Evolutionary conservation across 2,888 invertebrate genomes (phyloP).

Genomic region (Leistus spinibarbis): DNA sequence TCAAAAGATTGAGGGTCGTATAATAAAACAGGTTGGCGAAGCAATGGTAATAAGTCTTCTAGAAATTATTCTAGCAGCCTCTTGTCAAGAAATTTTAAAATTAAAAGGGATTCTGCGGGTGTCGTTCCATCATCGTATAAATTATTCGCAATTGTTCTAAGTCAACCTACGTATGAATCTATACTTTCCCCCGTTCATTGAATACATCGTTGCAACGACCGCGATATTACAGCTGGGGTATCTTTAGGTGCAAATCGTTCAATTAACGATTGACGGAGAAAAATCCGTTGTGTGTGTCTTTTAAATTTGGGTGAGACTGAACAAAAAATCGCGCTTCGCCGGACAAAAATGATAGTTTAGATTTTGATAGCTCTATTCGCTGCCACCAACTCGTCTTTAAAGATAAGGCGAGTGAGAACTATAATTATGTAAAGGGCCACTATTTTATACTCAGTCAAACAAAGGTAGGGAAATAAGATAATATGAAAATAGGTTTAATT

Average conservation of each 20-base stretch:
- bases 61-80: neutral
- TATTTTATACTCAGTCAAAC: no score
- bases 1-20: neutral
- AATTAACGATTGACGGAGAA: neutral
- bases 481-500: no score
- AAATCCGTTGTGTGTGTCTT: no score
- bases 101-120: neutral
- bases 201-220: neutral
- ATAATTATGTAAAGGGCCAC: no score
- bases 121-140: neutral
- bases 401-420: no score
- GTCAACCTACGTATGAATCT: neutral
- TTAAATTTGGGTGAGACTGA: no score
- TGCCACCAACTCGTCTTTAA: no score
- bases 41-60: neutral
- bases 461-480: no score
- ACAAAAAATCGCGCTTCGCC: no score
- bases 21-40: neutral
- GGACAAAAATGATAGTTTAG: no score
- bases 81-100: neutral
- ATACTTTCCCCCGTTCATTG: neutral
- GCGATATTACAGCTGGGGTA: neutral
- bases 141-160: neutral
- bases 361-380: no score
- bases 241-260: constrained; percentile 2